phyloP scores from a whole-genome alignment of 2,888 invertebrate genomes.

The Stratiomys singularior region DNA sequence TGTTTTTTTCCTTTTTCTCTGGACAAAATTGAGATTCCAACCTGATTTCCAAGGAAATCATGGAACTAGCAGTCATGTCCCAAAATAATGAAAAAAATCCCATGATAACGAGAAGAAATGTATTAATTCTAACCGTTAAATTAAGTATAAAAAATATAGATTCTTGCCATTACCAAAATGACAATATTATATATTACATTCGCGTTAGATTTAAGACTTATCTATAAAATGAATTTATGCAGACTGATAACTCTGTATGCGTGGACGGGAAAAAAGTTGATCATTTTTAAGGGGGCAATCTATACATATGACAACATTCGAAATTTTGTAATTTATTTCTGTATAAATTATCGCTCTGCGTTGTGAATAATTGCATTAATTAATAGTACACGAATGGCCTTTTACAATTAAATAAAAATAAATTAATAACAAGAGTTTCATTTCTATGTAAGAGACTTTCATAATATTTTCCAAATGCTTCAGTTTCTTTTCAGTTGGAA shows the following conservation, averaged over 20 bases:
- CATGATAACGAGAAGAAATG: no score
- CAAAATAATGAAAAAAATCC: no score
- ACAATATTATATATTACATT: constrained; percentile 31
- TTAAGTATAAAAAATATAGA: background rate
- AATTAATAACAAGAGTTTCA: constrained; percentile 17
- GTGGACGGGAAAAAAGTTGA: background rate
- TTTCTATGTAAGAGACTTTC: no score
- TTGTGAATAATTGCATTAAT: constrained; percentile 1
- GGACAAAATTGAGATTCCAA: no score
- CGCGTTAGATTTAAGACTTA: background rate
- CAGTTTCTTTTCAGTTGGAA: no score
- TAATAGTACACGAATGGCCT: background rate
- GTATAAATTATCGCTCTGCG: constrained; percentile 10
- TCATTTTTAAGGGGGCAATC: constrained; percentile 16
- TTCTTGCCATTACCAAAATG: constrained; percentile 34
- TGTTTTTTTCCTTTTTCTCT: no score
- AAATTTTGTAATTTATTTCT: constrained; percentile 28
- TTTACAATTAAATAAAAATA: background rate
- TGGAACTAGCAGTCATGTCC: no score
- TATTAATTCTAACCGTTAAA: no score
- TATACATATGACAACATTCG: background rate
- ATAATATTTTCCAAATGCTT: no score
- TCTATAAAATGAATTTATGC: background rate
- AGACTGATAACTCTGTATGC: background rate
- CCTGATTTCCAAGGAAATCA: no score